A percentile compares a stretch with the other conserved stretches of the same genome.
phyloP scores from a whole-genome alignment of 35 echinoderm and acorn worm species.

The Lytechinus variegatus region DNA sequence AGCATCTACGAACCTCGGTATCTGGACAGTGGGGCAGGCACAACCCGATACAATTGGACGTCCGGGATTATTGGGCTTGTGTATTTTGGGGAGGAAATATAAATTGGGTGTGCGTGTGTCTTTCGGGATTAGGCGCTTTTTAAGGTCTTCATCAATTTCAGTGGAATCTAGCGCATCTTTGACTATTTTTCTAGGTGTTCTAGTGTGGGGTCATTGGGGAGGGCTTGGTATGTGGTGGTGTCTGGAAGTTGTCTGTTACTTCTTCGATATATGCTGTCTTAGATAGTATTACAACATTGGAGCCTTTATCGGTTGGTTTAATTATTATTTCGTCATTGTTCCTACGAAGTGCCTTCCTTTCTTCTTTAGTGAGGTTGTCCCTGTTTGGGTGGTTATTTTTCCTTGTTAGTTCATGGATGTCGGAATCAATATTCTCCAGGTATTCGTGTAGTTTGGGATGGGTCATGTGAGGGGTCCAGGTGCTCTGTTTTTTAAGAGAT shows the following conservation, averaged over 20 bases:
- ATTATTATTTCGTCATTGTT: background rate
- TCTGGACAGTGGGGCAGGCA: slow-evolving; percentile 48
- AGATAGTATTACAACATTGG: background rate
- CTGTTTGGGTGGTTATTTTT: background rate
- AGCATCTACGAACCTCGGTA: slow-evolving; percentile 26
- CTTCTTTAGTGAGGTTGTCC: slow-evolving; percentile 10
- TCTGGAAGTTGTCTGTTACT: slow-evolving; percentile 22
- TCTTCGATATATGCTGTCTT: slow-evolving; percentile 28
- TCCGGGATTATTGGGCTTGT: no score
- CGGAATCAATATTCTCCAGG: no score
- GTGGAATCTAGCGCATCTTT: background rate
- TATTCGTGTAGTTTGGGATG: no score
- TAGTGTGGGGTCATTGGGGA: slow-evolving; percentile 9
- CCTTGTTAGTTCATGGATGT: no score
- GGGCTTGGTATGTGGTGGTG: slow-evolving; percentile 21
- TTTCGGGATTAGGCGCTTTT: background rate
- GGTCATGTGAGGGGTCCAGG: no score
- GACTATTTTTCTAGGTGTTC: background rate
- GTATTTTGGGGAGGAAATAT: no score
- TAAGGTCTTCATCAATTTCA: background rate
- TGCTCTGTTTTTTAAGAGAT: no score
- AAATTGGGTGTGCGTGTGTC: background rate
- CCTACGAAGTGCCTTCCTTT: background rate
- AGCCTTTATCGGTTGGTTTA: no score
- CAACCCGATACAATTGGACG: no score